phyloP scores from a whole-genome alignment of 1,140 invertebrate genomes.

The Aricia agestis region DNA sequence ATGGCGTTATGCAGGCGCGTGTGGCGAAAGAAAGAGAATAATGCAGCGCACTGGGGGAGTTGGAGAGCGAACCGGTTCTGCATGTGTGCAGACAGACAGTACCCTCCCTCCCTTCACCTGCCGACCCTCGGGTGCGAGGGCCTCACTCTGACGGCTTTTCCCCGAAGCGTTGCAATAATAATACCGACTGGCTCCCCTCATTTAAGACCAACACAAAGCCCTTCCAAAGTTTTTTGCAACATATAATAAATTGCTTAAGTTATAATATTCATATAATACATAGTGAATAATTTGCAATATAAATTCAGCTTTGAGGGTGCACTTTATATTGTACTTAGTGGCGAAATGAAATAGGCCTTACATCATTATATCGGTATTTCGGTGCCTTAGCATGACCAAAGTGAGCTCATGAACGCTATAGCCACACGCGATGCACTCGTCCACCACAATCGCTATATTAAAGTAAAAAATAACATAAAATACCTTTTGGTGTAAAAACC shows the following conservation, averaged over 20 bases:
- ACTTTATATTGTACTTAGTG: not conserved
- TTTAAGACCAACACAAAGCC: constrained; percentile 37
- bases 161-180: constrained; percentile 69
- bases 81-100: constrained; percentile 73
- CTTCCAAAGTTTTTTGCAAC: constrained; percentile 30
- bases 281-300: not conserved
- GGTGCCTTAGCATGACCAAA: not conserved
- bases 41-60: constrained; percentile 63
- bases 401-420: constrained; percentile 23
- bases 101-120: constrained; percentile 62
- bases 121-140: constrained; percentile 65
- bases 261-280: not conserved
- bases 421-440: constrained; percentile 68
- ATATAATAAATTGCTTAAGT: constrained; percentile 1
- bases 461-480: constrained; percentile 75
- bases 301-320: not conserved
- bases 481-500: constrained; percentile 76
- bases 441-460: constrained; percentile 60
- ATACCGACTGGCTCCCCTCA: constrained; percentile 50
- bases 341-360: not conserved
- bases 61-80: constrained; percentile 71
- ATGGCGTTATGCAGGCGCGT: constrained; percentile 60
- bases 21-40: constrained; percentile 62
- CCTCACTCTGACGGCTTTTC: constrained; percentile 66
- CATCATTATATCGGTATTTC: constrained; percentile 10